Conservation (phyloP, 2,888 invertebrate genomes). For the Nowickia ferox region DNA sequence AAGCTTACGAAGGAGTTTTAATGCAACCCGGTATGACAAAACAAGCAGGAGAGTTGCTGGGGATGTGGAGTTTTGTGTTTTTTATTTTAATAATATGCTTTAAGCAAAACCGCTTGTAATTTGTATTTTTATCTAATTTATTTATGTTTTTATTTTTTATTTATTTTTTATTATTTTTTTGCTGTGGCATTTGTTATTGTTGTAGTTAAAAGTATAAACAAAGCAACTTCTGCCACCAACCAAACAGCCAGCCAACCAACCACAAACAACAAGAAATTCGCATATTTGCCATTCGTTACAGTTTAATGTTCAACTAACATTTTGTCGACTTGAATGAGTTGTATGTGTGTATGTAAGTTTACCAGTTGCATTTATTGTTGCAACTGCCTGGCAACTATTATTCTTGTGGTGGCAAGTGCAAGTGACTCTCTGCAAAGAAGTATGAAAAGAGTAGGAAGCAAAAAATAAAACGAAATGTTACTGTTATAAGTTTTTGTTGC, state of each 20-base stretch:
- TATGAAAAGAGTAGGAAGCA: neutral
- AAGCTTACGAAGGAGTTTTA: constrained; percentile 59
- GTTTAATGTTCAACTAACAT: constrained; percentile 67
- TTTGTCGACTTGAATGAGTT: constrained; percentile 48
- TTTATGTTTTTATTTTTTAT: constrained; percentile 29
- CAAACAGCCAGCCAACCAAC: constrained; percentile 36
- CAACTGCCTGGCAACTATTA: constrained; percentile 59
- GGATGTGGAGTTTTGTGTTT: constrained; percentile 34
- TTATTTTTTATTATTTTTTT: constrained; percentile 17
- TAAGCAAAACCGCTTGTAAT: constrained; percentile 72
- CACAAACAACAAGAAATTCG: constrained; percentile 56
- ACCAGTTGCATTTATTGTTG: constrained; percentile 9
- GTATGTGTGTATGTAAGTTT: neutral
- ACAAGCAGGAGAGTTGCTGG: constrained; percentile 48
- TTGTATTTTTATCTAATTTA: constrained; percentile 73
- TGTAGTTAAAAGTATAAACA: constrained; percentile 75
- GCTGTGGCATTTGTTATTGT: constrained; percentile 44
- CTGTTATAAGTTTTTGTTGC: constrained; percentile 56
- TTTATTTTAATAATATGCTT: constrained; percentile 71
- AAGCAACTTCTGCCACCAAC: constrained; percentile 22
- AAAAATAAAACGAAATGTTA: constrained; percentile 22
- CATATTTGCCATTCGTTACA: constrained; percentile 75
- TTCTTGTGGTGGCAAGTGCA: constrained; percentile 50
- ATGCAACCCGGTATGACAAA: constrained; percentile 15
- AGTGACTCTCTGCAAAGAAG: constrained; percentile 47